Base-by-base conservation (phyloP, 53 echinoderm and acorn worm species). In the Holothuria scabra region DNA sequence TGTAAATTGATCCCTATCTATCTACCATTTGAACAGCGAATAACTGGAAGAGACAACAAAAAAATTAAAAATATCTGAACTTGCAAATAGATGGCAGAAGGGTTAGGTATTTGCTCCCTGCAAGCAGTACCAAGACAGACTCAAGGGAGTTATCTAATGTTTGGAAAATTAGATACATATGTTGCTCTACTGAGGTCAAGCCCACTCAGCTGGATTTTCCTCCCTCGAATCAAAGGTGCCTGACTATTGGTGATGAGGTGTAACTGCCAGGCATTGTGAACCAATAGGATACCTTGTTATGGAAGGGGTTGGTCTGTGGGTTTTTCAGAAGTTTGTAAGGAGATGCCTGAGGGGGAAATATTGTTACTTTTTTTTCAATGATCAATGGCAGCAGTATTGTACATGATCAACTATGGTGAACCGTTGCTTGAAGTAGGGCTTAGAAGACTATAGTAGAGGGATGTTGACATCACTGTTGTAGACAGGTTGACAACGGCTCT, bases 161-260 rank as follows among this genome's bases (percentile, higher is more conserved):
- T 69, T 69, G 69, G 16, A 32, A 69, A 69, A 69, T 69, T 69
- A 69, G 69, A 34, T 69, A 69, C 69, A 69, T 69, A 41, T 69
- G 69, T 69, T 69, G 69, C 69, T 41, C 69, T 69, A 41, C 37
- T 12, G 13, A 69, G 69, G 69, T 69, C 69, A 69, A 69, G 35
- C 69, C 38, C 69, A 69, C 69, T 69, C 69, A 69, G 69, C 69
- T 37, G 20, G 69, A 34, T 37, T 69, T 69, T 41, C 31, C 22
- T 37, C 35, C 34, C 31, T 22, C 22, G 11, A 11, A 34, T 69
- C 21, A 30, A 69, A 69, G 20, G 44, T 32, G 22, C 69, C 6
- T 41, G 19, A 3, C 69, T 33, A 69, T 69, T 69, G 69, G 69
- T 41, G 35, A 18, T 34, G 38, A 41, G 34, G 32, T 13, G 4